These are phyloP conservation scores for Pantherophis alleghaniensis DNA, from an alignment of 2,797 vertebrate species.

Conservation along the genomic window DNA sequence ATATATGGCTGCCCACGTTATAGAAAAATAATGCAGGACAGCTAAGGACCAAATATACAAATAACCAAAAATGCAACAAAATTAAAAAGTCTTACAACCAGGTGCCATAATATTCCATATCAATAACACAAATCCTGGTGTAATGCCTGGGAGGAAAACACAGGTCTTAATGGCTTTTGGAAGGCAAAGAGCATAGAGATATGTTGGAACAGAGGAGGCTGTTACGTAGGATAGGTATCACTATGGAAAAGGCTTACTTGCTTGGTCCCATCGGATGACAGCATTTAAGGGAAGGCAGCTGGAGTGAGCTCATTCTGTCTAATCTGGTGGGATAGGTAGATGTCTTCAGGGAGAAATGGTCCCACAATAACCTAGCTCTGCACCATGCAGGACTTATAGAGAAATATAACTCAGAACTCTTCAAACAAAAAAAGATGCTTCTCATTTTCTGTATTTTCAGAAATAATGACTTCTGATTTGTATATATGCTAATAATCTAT, in stretches of 20 bases:
- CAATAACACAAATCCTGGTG: not conserved
- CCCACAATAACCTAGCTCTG: not conserved
- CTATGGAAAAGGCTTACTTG: not conserved
- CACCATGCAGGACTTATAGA: not conserved
- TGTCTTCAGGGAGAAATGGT: not conserved
- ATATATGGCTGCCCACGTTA: too few species aligned
- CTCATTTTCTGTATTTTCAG: not conserved
- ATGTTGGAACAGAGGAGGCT: not conserved
- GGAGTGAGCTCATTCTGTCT: not conserved
- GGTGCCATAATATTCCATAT: not conserved
- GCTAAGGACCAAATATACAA: too few species aligned
- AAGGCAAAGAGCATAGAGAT: not conserved
- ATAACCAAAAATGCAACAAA: not conserved
- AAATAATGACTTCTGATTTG: constrained; percentile 37
- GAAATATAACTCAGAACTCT: not conserved
- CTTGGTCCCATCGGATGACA: not conserved
- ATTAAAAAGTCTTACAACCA: not conserved
- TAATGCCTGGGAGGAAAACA: not conserved
- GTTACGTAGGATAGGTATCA: not conserved
- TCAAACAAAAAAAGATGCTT: not conserved
- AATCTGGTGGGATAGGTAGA: not conserved
- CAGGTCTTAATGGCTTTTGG: not conserved
- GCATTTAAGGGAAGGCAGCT: not conserved
- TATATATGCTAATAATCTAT: constrained; percentile 12
- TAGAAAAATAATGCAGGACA: too few species aligned